phyloP scores from a whole-genome alignment of 2,888 invertebrate genomes.

The Lithophane semibrunnea region DNA sequence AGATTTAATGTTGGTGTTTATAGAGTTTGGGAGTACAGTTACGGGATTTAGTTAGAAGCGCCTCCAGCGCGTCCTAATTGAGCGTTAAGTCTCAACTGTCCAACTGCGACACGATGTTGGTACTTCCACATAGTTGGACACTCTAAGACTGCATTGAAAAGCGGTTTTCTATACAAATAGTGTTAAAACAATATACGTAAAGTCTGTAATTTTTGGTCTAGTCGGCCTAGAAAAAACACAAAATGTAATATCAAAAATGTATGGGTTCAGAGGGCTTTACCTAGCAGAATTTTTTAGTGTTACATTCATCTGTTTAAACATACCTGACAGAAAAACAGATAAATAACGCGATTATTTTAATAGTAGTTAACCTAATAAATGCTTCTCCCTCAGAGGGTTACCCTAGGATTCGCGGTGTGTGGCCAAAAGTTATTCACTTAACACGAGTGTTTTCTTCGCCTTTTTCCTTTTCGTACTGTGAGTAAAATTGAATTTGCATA shows the following conservation, averaged over 20 bases:
- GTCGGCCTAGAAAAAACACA: too few relatives aligned
- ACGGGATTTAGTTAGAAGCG: neutral
- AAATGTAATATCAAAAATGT: neutral
- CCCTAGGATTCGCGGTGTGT: neutral
- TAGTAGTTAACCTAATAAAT: neutral
- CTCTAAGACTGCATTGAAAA: neutral
- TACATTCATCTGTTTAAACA: neutral
- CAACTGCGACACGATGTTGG: neutral
- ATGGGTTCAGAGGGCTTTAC: neutral
- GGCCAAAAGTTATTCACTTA: neutral
- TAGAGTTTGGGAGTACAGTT: neutral
- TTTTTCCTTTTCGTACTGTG: neutral
- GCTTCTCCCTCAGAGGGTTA: neutral
- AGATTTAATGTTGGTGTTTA: neutral
- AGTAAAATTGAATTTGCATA: neutral
- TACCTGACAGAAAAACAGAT: neutral
- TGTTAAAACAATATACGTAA: neutral
- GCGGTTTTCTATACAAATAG: neutral
- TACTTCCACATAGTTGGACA: neutral
- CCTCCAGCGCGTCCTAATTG: neutral
- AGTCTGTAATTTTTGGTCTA: too few relatives aligned
- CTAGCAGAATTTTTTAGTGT: neutral
- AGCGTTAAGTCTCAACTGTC: constrained; percentile 1
- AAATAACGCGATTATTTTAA: neutral
- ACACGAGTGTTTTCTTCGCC: neutral